Percentiles rank a stretch among this genome's conserved stretches.
Conservation (phyloP, 2,113 vertebrate species). For the Artemisiospiza belli region DNA sequence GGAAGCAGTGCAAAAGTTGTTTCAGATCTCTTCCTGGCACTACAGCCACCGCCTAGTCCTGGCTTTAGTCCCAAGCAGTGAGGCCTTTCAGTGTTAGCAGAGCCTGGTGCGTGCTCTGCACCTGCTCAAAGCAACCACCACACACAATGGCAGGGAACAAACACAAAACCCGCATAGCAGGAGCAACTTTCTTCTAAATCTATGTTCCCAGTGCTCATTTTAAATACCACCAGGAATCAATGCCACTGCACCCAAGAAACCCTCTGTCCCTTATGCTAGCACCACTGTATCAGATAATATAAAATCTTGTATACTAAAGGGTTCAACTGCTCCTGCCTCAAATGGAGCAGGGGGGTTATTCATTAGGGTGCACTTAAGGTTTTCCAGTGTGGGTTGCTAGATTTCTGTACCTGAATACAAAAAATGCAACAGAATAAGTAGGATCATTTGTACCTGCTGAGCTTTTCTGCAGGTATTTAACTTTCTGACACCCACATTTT, state of each 20-base stretch:
- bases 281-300: background rate
- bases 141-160: background rate
- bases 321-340: background rate
- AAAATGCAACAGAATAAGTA: background rate
- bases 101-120: background rate
- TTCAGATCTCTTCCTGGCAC: rapidly evolving
- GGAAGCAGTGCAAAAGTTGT: background rate
- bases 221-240: background rate
- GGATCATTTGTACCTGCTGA: background rate
- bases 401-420: background rate
- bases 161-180: background rate
- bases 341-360: background rate
- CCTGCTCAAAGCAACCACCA: background rate
- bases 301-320: background rate
- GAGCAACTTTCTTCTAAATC: background rate
- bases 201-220: background rate
- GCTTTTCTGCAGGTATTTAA: background rate
- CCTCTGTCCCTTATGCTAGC: background rate
- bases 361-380: background rate
- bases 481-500: background rate
- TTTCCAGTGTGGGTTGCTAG: background rate
- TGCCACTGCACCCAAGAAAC: background rate
- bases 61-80: background rate
- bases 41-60: background rate
- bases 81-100: background rate